phyloP scores from a whole-genome alignment of 1,140 invertebrate species.

The Protaetia brevitarsis region DNA sequence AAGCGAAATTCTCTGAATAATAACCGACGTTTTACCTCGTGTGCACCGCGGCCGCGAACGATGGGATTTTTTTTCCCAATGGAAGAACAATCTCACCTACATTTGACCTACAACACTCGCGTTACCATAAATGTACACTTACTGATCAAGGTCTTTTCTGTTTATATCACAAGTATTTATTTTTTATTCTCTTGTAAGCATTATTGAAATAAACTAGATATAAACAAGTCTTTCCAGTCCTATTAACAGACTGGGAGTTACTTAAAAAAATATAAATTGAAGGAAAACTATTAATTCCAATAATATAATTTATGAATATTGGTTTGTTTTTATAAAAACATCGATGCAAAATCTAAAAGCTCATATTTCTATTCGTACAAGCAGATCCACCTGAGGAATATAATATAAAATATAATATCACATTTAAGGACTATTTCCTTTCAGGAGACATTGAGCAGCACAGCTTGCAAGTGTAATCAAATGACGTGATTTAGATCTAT shows the following conservation, averaged over 20 bases:
- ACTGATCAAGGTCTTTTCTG: conserved; percentile 3
- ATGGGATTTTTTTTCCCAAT: neutral
- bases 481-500: no score
- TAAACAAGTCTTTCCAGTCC: neutral
- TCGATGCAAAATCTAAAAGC: no score
- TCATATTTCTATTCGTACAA: no score
- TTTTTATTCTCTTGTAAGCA: neutral
- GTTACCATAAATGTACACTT: conserved; percentile 1
- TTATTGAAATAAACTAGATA: neutral
- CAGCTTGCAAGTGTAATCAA: no score
- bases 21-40: neutral
- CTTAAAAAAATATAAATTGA: no score
- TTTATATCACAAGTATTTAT: neutral
- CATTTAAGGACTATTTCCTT: no score
- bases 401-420: no score
- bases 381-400: no score
- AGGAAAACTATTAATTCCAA: no score
- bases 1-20: neutral
- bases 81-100: conserved; percentile 15
- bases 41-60: neutral
- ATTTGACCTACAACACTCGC: neutral
- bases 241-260: neutral
- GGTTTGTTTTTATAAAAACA: no score
- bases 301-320: no score
- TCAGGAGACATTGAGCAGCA: no score